A percentile compares a stretch with the other conserved stretches of the same genome.
Evolutionary conservation across 1,140 invertebrate species (phyloP).

Genomic region (Mycetomoellerius zeteki): DNA sequence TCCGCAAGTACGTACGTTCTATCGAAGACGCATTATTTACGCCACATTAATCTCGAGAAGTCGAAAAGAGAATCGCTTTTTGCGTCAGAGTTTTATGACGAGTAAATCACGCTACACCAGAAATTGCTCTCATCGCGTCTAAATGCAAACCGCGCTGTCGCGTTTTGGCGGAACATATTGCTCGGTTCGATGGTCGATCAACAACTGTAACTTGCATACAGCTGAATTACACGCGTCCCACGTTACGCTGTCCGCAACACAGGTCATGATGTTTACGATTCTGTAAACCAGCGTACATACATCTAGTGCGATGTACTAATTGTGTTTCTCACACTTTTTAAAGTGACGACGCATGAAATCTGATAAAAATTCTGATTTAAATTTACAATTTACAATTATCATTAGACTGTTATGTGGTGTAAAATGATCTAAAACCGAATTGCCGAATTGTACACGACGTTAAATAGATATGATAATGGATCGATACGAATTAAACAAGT

Average conservation of each 20-base stretch:
- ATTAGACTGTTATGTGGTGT: too few relatives aligned
- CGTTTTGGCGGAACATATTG: conserved; percentile 45
- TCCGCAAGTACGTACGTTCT: conserved; percentile 61
- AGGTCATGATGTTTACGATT: conserved; percentile 34
- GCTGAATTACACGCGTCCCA: conserved; percentile 27
- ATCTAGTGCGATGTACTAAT: neutral
- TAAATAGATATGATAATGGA: conserved; percentile 34
- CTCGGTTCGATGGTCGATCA: conserved; percentile 24
- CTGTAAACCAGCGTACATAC: conserved; percentile 8
- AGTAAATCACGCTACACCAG: conserved; percentile 56
- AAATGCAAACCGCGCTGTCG: conserved; percentile 44
- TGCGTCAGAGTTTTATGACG: conserved; percentile 65
- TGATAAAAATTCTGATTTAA: neutral
- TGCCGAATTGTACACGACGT: neutral
- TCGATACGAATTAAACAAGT: conserved; percentile 31
- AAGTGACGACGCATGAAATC: neutral
- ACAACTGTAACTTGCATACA: conserved; percentile 31
- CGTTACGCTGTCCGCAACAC: neutral
- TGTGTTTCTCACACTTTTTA: neutral
- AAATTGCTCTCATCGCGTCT: conserved; percentile 27
- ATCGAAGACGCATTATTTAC: conserved; percentile 76
- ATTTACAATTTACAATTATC: neutral
- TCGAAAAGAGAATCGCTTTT: conserved; percentile 30
- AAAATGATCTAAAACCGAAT: neutral
- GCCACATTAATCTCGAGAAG: conserved; percentile 73